Evolutionary conservation across 2,888 invertebrate species (phyloP).

Genomic region (Elaeidobius kamerunicus): DNA sequence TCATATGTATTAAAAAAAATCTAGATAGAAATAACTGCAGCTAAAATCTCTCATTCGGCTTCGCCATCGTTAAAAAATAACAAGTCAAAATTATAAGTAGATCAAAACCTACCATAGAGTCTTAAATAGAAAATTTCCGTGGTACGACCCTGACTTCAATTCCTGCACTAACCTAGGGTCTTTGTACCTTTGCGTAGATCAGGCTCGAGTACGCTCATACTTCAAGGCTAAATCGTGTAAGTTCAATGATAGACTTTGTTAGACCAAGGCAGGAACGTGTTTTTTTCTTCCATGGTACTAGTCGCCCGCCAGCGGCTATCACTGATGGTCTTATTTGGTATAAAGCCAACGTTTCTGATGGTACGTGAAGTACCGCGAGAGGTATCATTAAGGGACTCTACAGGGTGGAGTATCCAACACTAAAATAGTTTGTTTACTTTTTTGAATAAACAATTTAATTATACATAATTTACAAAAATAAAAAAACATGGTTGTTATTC

Average conservation of each 20-base stretch:
- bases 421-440: background rate
- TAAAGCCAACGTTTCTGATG: conserved; percentile 15
- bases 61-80: too few relatives aligned
- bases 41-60: background rate
- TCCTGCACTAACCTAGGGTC: conserved; percentile 26
- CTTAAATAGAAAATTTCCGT: background rate
- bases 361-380: conserved; percentile 16
- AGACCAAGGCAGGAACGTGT: conserved; percentile 27
- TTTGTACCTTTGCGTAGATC: conserved; percentile 32
- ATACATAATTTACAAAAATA: background rate
- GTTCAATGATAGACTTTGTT: conserved; percentile 31
- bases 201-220: conserved; percentile 27
- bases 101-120: too few relatives aligned
- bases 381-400: conserved; percentile 12
- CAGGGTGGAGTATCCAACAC: background rate
- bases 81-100: too few relatives aligned
- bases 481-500: background rate
- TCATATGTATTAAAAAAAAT: too few relatives aligned
- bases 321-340: conserved; percentile 24
- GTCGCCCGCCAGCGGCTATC: conserved; percentile 21
- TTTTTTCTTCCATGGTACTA: conserved; percentile 23
- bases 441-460: too few relatives aligned
- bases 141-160: conserved; percentile 16
- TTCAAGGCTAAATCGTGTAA: conserved; percentile 31
- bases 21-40: too few relatives aligned